These are phyloP conservation scores for Dynastes maya DNA, from an alignment of 2,888 invertebrate genomes.

Conservation along the genomic window DNA sequence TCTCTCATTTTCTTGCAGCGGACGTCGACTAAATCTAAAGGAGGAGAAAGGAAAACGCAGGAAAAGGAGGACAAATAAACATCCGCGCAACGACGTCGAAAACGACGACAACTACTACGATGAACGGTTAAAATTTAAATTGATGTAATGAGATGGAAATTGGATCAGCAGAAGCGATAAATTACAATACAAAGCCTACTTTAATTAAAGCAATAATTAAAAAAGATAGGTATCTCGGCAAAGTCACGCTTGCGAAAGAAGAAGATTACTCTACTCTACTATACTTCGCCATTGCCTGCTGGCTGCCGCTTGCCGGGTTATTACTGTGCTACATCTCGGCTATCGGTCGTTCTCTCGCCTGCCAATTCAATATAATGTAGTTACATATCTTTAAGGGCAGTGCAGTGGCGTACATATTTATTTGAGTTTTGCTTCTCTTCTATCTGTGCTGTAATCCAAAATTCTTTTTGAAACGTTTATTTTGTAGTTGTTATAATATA, in stretches of 20 bases:
- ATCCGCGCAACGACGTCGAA: conserved; percentile 16
- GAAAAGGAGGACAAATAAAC: conserved; percentile 29
- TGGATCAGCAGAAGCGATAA: conserved; percentile 67
- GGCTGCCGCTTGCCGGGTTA: neutral
- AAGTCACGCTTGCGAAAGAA: conserved; percentile 33
- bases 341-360: too few relatives aligned
- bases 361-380: too few relatives aligned
- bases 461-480: too few relatives aligned
- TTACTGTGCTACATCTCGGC: too few relatives aligned
- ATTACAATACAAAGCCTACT: conserved; percentile 68
- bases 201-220: conserved; percentile 70
- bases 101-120: conserved; percentile 2
- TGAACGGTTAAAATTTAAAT: conserved; percentile 66
- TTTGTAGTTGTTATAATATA: too few relatives aligned
- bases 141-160: conserved; percentile 69
- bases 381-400: too few relatives aligned
- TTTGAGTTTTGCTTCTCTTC: too few relatives aligned
- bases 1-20: too few relatives aligned
- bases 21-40: too few relatives aligned
- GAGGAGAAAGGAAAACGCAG: too few relatives aligned
- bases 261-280: conserved; percentile 24
- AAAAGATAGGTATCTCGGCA: conserved; percentile 65
- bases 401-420: too few relatives aligned
- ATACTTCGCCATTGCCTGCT: neutral
- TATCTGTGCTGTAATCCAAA: too few relatives aligned